Evolutionary conservation across 2,797 vertebrate genomes (phyloP).

Genomic region (Xenops minutus): DNA sequence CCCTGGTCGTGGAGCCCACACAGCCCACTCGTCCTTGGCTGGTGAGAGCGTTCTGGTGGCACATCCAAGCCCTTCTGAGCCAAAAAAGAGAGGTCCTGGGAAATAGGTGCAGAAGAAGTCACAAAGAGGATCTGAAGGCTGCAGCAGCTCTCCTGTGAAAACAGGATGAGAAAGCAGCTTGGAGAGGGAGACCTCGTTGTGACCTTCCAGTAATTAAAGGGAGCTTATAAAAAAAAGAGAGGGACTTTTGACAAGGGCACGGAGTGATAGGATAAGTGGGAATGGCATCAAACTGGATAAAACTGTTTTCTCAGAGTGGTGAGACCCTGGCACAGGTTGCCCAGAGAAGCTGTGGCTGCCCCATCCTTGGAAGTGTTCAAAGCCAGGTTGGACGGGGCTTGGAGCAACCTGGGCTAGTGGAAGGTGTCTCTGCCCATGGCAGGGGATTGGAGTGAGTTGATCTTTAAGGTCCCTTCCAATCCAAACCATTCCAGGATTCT

Average conservation of each 20-base stretch:
- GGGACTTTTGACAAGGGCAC: neutral
- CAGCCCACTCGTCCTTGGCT: neutral
- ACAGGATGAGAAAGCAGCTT: neutral
- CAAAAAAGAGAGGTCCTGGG: neutral
- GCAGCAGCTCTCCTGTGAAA: neutral
- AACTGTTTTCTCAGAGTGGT: neutral
- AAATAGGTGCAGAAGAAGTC: accelerated
- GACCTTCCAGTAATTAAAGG: neutral
- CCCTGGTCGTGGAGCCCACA: neutral
- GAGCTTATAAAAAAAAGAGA: neutral
- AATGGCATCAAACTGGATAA: neutral
- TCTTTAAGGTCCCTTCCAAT: neutral
- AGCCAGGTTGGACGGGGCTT: too few species aligned
- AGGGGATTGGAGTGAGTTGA: neutral
- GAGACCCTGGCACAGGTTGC: neutral
- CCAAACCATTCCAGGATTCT: neutral
- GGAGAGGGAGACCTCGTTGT: neutral
- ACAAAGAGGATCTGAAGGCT: neutral
- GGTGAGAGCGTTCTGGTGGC: neutral
- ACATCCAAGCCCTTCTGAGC: neutral
- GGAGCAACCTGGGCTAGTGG: too few species aligned
- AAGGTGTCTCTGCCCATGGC: too few species aligned
- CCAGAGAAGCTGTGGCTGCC: neutral
- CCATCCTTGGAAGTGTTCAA: too few species aligned
- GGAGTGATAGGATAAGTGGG: neutral